Base-by-base conservation (phyloP, 2,888 invertebrate genomes). In the Actias luna region DNA sequence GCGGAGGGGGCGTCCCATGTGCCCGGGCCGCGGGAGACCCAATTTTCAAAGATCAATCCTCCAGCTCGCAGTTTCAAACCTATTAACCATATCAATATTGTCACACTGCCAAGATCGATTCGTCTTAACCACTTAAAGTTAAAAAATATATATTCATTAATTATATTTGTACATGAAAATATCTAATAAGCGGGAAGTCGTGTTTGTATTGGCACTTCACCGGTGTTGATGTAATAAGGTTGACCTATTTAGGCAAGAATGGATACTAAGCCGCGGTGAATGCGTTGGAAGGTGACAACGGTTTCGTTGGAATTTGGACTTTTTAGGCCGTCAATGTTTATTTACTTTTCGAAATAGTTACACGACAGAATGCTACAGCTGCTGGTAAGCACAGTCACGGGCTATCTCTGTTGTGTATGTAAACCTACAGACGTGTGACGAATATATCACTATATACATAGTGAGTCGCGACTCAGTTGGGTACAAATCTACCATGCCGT, bases 1-100 rank as follows among this genome's bases (percentile, higher is more conserved):
- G 76, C 70, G 74, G 77, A 78, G 77, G 73, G 64, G 61, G 65
- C 57, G 65, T 60, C 67, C 78, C 86, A 87, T 87, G 87, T 88
- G 87, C 87, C 88, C 81, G 80, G 80, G 80, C 70, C n/a, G 65
- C 65, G 46, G 46, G 70, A 70, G 68, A 66, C 65, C 63, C 68
- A 71, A 73, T 74, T 76, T 72, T 66, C 70, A 63, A 73, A 75
- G 77, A 82, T 81, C 77, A 83, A 75, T 84, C 84, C 82, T 82
- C 78, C 73, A 73, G 77, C 59, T 55, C 29, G 55, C 39, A 55
- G 31, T 42, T 55, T 55, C n/a, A 33, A 42, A 16, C 14, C 58
- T 65, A 64, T 22, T 12, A 29, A 58, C 29, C 55, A 22, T 14
- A 58, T 5, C n/a, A 57, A 42, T 42, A 42, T 62, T 31, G 58